Conservation (phyloP, 1,140 invertebrate species). For the Drosophila varians region DNA sequence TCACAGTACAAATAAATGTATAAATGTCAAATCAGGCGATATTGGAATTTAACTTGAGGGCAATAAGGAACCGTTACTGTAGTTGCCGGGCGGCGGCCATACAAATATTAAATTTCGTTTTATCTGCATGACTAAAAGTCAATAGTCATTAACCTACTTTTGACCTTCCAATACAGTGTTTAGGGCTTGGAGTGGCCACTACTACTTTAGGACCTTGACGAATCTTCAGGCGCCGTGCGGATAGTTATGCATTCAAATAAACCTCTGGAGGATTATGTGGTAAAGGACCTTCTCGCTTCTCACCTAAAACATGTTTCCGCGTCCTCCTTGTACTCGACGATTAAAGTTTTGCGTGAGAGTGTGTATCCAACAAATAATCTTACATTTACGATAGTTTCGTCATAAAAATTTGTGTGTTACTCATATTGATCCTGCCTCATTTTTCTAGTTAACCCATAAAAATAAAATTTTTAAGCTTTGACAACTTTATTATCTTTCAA, state of each 20-base stretch:
- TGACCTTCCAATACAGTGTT: conserved; percentile 35
- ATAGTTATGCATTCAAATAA: no score
- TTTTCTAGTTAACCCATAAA: conserved; percentile 3
- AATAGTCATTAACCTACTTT: conserved; percentile 8
- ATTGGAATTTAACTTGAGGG: conserved; percentile 55
- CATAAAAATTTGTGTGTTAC: no score
- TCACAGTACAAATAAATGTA: conserved; percentile 46
- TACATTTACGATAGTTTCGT: no score
- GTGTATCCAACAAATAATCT: conserved; percentile 87
- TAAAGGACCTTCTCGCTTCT: conserved; percentile 25
- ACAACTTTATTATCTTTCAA: conserved; percentile 11
- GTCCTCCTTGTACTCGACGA: conserved; percentile 98
- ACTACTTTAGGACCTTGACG: not conserved
- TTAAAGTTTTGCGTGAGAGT: conserved; percentile 96
- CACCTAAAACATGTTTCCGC: conserved; percentile 99
- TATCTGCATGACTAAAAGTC: conserved; percentile 18
- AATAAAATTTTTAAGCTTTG: not conserved
- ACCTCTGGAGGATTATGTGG: not conserved
- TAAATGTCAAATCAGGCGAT: conserved; percentile 63
- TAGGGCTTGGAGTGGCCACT: not conserved
- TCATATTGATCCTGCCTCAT: not conserved
- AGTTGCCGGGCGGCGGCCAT: no score
- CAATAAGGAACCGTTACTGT: conserved; percentile 44
- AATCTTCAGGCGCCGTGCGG: not conserved
- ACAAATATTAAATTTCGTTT: conserved; percentile 53